phyloP scores from a whole-genome alignment of 2,113 vertebrate genomes.

The Nerophis ophidion region DNA sequence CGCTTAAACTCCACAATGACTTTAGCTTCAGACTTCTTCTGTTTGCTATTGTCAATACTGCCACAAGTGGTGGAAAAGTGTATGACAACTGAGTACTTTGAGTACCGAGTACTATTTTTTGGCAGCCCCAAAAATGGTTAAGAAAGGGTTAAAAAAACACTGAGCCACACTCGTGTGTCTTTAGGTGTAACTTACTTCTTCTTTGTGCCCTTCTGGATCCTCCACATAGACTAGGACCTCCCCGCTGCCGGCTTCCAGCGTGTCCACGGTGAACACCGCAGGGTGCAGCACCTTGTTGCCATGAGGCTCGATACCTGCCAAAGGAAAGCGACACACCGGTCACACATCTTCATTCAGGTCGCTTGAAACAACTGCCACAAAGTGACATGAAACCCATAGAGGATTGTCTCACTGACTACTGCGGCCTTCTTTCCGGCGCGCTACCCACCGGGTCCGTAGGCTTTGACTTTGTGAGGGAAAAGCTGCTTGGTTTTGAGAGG shows the following conservation, averaged over 20 bases:
- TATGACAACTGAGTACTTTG: too few relatives aligned
- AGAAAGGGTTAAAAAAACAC: too few relatives aligned
- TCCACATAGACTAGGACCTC: slow-evolving; percentile 92
- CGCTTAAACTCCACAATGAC: too few relatives aligned
- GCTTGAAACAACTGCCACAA: slow-evolving; percentile 1
- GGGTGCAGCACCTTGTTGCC: slow-evolving; percentile 89
- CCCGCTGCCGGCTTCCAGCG: slow-evolving; percentile 79
- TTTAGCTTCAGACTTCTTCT: too few relatives aligned
- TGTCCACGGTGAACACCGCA: slow-evolving; percentile 89
- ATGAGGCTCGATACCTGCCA: slow-evolving; percentile 83
- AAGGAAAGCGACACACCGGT: slow-evolving; percentile 8
- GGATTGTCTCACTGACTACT: background rate
- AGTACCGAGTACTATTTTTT: too few relatives aligned
- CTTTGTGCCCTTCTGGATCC: slow-evolving; percentile 92
- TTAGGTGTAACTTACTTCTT: slow-evolving; percentile 74
- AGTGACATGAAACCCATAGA: slow-evolving; percentile 7
- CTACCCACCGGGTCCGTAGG: slow-evolving; percentile 84
- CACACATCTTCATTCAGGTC: background rate
- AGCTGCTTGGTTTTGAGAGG: slow-evolving; percentile 78
- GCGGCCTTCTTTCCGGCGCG: background rate
- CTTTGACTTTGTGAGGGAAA: slow-evolving; percentile 82
- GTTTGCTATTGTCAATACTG: too few relatives aligned
- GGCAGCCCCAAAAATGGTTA: too few relatives aligned
- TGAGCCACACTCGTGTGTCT: background rate
- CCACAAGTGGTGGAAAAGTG: too few relatives aligned